Evolutionary conservation across 1,140 invertebrate species (phyloP).

Genomic region (Drosophila pallidifrons): DNA sequence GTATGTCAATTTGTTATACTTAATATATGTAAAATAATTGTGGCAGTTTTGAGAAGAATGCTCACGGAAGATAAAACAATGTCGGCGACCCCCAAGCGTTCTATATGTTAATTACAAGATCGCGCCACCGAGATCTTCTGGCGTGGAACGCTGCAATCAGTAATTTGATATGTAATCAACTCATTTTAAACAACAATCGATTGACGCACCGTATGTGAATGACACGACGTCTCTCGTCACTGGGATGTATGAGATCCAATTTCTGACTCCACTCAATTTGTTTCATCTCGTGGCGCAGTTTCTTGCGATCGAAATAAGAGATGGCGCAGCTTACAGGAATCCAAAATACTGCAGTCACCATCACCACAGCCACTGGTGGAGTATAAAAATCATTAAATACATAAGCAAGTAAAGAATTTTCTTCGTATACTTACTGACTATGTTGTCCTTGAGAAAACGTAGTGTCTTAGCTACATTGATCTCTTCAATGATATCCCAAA

Average conservation of each 20-base stretch:
- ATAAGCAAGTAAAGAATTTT: background rate
- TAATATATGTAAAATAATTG: conserved; percentile 71
- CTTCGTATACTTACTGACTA: conserved; percentile 88
- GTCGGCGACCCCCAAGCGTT: conserved; percentile 27
- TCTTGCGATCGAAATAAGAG: conserved; percentile 91
- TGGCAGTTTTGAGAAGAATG: conserved; percentile 75
- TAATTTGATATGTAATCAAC: background rate
- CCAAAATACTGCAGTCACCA: conserved; percentile 96
- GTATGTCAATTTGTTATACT: conserved; percentile 63
- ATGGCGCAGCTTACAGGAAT: conserved; percentile 94
- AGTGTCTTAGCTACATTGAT: conserved; percentile 97
- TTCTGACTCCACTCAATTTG: conserved; percentile 87
- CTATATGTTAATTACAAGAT: conserved; percentile 68
- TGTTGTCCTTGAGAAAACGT: conserved; percentile 94
- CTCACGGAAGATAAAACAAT: conserved; percentile 69
- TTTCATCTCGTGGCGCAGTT: conserved; percentile 87
- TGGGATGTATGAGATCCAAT: conserved; percentile 88
- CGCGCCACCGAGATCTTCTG: conserved; percentile 84
- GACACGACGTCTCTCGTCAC: conserved; percentile 87
- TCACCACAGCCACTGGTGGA: conserved; percentile 89
- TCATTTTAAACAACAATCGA: no score
- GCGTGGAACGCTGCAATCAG: conserved; percentile 79
- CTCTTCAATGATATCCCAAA: conserved; percentile 98
- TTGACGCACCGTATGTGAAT: conserved; percentile 86
- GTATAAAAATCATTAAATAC: background rate